These are phyloP conservation scores for Hypena proboscidalis DNA, from an alignment of 2,888 invertebrate genomes.

Conservation along the genomic window DNA sequence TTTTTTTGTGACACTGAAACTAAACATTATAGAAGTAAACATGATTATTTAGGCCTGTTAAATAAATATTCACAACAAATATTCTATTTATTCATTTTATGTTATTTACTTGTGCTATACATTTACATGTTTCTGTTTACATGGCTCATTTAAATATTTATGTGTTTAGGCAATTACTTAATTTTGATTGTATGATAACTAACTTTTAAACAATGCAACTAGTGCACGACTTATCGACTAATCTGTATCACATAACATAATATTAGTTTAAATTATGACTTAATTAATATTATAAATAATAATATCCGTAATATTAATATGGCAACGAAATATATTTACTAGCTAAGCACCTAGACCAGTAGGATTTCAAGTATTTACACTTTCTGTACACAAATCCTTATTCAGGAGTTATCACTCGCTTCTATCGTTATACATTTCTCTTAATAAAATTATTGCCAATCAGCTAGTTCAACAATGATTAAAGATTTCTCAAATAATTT, in stretches of 20 bases:
- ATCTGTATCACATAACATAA: slow-evolving; percentile 80
- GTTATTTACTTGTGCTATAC: slow-evolving; percentile 22
- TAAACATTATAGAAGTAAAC: slow-evolving; percentile 12
- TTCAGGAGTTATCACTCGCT: slow-evolving; percentile 47
- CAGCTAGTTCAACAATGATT: slow-evolving; percentile 72
- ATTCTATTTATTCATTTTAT: slow-evolving; percentile 28
- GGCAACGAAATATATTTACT: slow-evolving; percentile 83
- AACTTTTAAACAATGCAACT: slow-evolving; percentile 33
- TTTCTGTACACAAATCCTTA: slow-evolving; percentile 72
- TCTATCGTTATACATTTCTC: slow-evolving; percentile 69
- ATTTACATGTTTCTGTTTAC: slow-evolving; percentile 17
- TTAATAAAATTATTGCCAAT: slow-evolving; percentile 79
- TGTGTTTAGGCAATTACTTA: slow-evolving; percentile 5
- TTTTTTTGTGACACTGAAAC: slow-evolving; percentile 24
- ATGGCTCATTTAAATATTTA: slow-evolving; percentile 7
- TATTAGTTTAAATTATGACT: slow-evolving; percentile 78
- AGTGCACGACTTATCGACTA: slow-evolving; percentile 58
- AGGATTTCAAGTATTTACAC: slow-evolving; percentile 79
- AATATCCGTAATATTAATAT: slow-evolving; percentile 83
- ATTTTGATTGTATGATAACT: slow-evolving; percentile 18
- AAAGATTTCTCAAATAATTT: slow-evolving; percentile 53
- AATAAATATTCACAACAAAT: slow-evolving; percentile 38
- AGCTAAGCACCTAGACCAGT: slow-evolving; percentile 81
- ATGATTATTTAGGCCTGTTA: slow-evolving; percentile 32
- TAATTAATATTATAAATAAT: slow-evolving; percentile 80